Percentiles rank a stretch among this genome's conserved stretches.
phyloP scores from a whole-genome alignment of 2,113 vertebrate species.

The Pelusios castaneus region DNA sequence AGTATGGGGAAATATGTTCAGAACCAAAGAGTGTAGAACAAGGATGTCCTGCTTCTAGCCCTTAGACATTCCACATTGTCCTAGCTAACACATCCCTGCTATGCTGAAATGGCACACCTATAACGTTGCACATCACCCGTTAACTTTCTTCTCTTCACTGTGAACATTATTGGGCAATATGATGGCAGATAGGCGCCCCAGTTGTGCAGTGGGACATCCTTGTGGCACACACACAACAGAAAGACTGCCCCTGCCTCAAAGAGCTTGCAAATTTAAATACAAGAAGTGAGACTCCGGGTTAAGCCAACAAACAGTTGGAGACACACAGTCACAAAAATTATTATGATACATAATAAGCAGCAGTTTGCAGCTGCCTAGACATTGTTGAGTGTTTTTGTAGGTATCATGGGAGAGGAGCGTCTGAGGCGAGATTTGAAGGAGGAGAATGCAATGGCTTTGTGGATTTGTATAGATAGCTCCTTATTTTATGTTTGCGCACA shows the following conservation, averaged over 20 bases:
- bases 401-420: neutral
- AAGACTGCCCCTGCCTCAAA: neutral
- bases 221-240: neutral
- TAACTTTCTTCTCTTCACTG: neutral
- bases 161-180: neutral
- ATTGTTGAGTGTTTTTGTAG: neutral
- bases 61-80: neutral
- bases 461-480: neutral
- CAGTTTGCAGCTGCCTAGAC: neutral
- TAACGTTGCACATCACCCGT: neutral
- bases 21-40: rapidly evolving
- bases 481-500: neutral
- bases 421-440: neutral
- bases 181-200: neutral
- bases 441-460: neutral
- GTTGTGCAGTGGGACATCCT: neutral
- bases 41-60: neutral
- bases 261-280: neutral
- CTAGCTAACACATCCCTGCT: neutral
- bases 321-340: neutral
- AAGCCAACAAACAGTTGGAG: neutral
- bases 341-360: neutral
- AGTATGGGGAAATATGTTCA: neutral
- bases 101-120: neutral
- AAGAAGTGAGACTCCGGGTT: neutral